Conservation (phyloP, 2,888 invertebrate species). For the Ashinkailepas kermadecensis region DNA sequence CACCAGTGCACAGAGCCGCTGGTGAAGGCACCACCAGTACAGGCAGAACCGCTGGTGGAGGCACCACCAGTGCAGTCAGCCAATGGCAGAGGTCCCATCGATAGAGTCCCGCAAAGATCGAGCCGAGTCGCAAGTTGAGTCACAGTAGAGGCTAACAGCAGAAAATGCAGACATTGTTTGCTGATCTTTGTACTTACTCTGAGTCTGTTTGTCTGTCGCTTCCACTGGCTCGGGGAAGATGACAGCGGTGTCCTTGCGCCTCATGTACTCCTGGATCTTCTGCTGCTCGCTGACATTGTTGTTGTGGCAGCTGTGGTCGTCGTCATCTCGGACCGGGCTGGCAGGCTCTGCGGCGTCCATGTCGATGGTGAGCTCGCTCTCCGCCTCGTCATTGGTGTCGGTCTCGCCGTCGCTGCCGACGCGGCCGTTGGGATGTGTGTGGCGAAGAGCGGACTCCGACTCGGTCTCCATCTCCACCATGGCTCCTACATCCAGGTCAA, state of each 20-base stretch:
- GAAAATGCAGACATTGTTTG: no score
- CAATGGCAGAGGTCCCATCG: no score
- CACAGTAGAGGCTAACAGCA: no score
- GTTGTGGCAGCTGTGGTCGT: neutral
- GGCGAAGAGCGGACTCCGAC: neutral
- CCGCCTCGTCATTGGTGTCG: conserved; percentile 13
- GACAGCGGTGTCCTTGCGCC: conserved; percentile 49
- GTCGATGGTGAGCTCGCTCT: conserved; percentile 20
- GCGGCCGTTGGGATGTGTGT: neutral
- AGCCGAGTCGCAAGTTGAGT: no score
- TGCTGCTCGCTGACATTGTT: conserved; percentile 34
- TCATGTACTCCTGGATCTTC: conserved; percentile 46
- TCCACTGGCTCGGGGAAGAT: conserved; percentile 48
- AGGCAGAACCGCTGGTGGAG: no score
- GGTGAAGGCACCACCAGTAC: no score
- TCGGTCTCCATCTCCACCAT: neutral
- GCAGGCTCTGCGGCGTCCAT: neutral
- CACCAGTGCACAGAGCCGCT: no score
- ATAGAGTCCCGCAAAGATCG: no score
- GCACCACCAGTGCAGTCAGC: no score
- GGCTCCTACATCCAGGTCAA: neutral
- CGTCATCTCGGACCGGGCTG: neutral
- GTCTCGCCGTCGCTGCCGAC: conserved; percentile 21
- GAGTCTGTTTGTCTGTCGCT: conserved; percentile 1
- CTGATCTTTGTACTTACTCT: no score